These are phyloP conservation scores for Ophiothrix spiculata DNA, from an alignment of 35 echinoderm and acorn worm genomes.

Conservation along the genomic window DNA sequence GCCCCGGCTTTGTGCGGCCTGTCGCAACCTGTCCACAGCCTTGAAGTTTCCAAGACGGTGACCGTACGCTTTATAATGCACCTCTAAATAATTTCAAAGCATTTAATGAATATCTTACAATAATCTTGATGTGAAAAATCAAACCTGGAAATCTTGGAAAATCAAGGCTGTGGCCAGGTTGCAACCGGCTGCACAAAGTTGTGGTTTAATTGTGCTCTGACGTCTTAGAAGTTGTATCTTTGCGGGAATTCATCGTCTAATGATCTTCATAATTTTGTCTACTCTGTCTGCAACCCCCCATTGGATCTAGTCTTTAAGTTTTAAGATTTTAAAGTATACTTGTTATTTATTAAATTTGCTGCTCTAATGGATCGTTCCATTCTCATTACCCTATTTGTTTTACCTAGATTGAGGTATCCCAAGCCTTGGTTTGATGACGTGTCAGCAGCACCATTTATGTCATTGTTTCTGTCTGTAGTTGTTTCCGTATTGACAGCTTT, in stretches of 20 bases:
- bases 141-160: too few species aligned
- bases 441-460: slow-evolving; percentile 39
- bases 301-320: background rate
- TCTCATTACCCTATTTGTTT: background rate
- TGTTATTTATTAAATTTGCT: background rate
- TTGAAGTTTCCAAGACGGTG: too few species aligned
- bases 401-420: slow-evolving; percentile 73
- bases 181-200: too few species aligned
- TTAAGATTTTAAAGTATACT: background rate
- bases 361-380: background rate
- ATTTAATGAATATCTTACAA: too few species aligned
- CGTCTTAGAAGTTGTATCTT: background rate
- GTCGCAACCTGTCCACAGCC: too few species aligned
- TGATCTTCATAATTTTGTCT: background rate
- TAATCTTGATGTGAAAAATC: too few species aligned
- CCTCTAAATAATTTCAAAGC: too few species aligned
- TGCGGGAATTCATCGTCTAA: background rate
- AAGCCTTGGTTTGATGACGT: slow-evolving; percentile 18
- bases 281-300: background rate
- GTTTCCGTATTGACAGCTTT: slow-evolving; percentile 31
- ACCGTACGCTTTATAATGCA: too few species aligned
- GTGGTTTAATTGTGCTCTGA: background rate
- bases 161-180: too few species aligned
- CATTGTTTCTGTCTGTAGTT: slow-evolving; percentile 44
- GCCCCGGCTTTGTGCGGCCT: too few species aligned